Conservation (phyloP, 2,113 vertebrate genomes). For the Motacilla alba region DNA sequence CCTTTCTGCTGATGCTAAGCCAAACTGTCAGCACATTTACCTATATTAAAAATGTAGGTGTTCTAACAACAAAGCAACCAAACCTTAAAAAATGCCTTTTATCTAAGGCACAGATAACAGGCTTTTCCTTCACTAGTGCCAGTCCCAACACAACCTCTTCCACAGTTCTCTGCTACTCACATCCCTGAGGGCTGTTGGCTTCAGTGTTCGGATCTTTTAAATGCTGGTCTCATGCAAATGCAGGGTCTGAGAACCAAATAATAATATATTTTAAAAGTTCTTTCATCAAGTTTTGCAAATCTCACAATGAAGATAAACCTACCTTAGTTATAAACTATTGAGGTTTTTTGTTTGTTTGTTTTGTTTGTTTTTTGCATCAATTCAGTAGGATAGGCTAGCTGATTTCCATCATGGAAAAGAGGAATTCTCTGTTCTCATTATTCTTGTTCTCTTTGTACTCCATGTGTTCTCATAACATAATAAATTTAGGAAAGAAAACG, state of each 20-base stretch:
- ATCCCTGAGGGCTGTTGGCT: not conserved
- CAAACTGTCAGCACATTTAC: conserved; percentile 55
- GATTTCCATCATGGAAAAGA: not conserved
- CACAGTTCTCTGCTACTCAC: not conserved
- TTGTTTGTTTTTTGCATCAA: not conserved
- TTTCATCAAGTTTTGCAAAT: not conserved
- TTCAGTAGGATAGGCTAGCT: not conserved
- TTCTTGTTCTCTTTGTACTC: not conserved
- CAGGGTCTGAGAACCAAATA: not conserved
- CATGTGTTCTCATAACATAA: not conserved
- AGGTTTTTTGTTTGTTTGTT: not conserved
- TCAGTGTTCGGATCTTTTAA: not conserved
- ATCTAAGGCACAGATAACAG: not conserved
- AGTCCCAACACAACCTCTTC: not conserved
- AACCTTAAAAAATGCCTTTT: not conserved
- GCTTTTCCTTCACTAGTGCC: not conserved
- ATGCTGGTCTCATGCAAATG: not conserved
- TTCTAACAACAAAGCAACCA: conserved; percentile 44
- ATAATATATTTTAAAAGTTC: not conserved
- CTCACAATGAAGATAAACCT: not conserved
- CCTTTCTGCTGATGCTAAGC: conserved; percentile 34
- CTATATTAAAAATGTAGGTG: conserved; percentile 50
- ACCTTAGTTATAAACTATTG: not conserved
- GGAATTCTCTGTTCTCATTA: not conserved
- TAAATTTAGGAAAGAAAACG: not conserved